These are phyloP conservation scores for Silurus aristotelis DNA, from an alignment of 2,797 vertebrate species.

Conservation along the genomic window DNA sequence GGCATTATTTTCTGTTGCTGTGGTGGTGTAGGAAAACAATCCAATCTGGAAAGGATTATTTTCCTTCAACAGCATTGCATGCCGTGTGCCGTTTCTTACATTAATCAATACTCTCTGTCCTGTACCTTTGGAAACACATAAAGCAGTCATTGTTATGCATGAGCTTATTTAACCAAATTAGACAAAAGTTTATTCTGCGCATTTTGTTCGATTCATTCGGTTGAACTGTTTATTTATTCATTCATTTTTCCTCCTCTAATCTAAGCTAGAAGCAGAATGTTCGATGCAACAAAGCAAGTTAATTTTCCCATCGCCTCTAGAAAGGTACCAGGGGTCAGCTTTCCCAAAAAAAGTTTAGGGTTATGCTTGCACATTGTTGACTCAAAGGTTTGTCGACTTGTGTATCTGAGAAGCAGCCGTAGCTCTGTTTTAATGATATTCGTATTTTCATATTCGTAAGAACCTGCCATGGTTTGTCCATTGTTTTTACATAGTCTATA, in stretches of 20 bases:
- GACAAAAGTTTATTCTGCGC: too few species aligned
- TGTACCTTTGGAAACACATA: too few species aligned
- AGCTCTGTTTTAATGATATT: neutral
- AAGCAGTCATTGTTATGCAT: neutral
- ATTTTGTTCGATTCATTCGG: too few species aligned
- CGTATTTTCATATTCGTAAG: neutral
- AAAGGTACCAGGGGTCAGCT: neutral
- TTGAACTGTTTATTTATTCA: neutral
- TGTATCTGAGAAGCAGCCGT: neutral
- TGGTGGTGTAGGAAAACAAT: neutral
- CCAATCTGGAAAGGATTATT: neutral
- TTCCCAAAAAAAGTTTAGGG: constrained; percentile 3
- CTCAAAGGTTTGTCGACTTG: neutral
- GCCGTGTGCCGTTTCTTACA: neutral
- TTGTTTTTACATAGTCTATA: neutral
- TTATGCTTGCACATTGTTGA: neutral
- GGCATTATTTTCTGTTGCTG: neutral
- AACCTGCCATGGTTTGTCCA: neutral
- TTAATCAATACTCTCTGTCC: neutral
- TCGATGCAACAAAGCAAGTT: neutral
- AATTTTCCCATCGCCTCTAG: neutral
- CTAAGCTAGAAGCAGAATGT: neutral
- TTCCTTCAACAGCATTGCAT: neutral
- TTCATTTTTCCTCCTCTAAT: neutral
- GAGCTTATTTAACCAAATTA: neutral